These are phyloP conservation scores for Malacoctenus gilli DNA, from an alignment of 2,797 vertebrate genomes.

Conservation along the genomic window DNA sequence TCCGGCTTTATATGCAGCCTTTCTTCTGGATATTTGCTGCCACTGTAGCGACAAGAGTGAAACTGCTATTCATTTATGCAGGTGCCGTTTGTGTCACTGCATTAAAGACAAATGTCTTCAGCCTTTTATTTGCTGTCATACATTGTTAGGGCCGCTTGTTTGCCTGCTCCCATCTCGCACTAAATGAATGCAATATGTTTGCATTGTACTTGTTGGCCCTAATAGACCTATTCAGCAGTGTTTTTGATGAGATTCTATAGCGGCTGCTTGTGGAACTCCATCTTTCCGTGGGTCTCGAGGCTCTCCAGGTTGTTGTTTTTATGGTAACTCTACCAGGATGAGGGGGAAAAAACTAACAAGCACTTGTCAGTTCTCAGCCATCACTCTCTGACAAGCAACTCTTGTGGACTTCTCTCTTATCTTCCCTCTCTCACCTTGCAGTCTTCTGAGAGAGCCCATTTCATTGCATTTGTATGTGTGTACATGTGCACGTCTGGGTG, in stretches of 20 bases:
- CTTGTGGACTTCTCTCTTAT: conserved; percentile 87
- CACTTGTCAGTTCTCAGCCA: conserved; percentile 89
- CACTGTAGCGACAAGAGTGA: conserved; percentile 1
- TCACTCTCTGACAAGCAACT: conserved; percentile 86
- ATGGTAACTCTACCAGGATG: conserved; percentile 75
- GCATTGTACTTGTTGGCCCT: conserved; percentile 2
- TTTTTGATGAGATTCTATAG: conserved; percentile 22
- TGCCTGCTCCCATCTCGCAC: conserved; percentile 10
- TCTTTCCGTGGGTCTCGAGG: conserved; percentile 42
- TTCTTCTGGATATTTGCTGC: conserved; percentile 1
- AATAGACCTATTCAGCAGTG: conserved; percentile 16
- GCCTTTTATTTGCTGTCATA: conserved; percentile 3
- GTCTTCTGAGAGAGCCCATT: conserved; percentile 77
- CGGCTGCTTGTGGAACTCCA: conserved; percentile 21
- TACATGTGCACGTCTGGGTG: conserved; percentile 44
- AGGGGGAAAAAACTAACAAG: conserved; percentile 90
- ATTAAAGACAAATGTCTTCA: conserved; percentile 10
- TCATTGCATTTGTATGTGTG: conserved; percentile 85
- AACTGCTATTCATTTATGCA: conserved; percentile 4
- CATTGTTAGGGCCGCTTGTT: background rate
- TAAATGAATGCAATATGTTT: conserved; percentile 13
- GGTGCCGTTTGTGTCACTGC: conserved; percentile 5
- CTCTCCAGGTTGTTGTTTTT: conserved; percentile 63
- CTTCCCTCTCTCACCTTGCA: conserved; percentile 81
- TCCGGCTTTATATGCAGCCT: conserved; percentile 1